These are phyloP conservation scores for Heterotis niloticus DNA, from an alignment of 2,113 vertebrate species.

Conservation along the genomic window DNA sequence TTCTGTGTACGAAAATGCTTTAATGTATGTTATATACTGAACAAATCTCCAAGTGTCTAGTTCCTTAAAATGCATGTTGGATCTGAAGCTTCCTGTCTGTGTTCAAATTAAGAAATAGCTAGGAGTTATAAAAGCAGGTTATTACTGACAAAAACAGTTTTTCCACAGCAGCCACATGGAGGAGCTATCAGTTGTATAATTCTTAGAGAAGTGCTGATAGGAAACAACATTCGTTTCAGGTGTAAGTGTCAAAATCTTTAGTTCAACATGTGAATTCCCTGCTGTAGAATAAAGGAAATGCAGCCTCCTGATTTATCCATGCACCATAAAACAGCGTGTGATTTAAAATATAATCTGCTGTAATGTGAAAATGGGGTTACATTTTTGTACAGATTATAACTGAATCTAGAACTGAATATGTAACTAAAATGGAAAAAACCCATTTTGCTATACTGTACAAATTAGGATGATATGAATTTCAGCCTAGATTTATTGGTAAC, in stretches of 20 bases:
- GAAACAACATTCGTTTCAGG: background rate
- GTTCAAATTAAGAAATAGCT: background rate
- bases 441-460: no score
- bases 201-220: background rate
- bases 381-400: background rate
- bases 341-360: background rate
- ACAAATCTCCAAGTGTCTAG: background rate
- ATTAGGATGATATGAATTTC: no score
- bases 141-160: background rate
- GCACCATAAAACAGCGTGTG: no score
- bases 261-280: background rate
- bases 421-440: no score
- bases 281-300: background rate
- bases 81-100: no score
- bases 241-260: background rate
- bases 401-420: no score
- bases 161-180: conserved; percentile 11
- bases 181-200: conserved; percentile 17
- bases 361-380: background rate
- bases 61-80: background rate
- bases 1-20: background rate
- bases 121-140: background rate
- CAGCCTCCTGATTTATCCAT: background rate
- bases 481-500: no score
- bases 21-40: background rate